A percentile compares a stretch with the other conserved stretches of the same genome.
These are phyloP conservation scores for Columba livia DNA, from an alignment of 2,113 vertebrate genomes.

Conservation along the genomic window DNA sequence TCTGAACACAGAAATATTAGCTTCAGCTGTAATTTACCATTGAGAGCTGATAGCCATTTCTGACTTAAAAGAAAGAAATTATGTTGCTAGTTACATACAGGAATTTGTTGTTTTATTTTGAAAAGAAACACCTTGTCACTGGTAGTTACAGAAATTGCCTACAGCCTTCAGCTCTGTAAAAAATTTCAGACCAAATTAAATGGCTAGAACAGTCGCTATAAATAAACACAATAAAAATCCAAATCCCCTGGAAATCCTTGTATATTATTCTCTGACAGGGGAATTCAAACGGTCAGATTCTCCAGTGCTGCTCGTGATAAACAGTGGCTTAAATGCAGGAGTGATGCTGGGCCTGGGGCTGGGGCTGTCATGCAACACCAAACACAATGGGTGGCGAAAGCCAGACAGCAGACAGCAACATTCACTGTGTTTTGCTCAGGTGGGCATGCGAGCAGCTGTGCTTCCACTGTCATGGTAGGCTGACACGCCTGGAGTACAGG, in stretches of 20 bases:
- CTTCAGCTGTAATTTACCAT: background rate
- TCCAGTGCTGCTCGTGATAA: background rate
- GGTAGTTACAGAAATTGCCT: background rate
- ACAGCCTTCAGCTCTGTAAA: background rate
- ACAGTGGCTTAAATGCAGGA: background rate
- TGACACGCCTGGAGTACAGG: background rate
- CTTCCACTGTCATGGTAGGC: background rate
- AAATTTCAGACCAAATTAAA: background rate
- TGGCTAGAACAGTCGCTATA: background rate
- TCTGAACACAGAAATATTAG: background rate
- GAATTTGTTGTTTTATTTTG: background rate
- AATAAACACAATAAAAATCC: background rate
- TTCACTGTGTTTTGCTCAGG: fast-evolving
- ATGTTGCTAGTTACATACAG: background rate
- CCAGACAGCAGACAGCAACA: background rate
- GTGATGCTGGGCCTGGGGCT: background rate
- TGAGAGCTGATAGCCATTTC: background rate
- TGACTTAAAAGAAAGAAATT: background rate
- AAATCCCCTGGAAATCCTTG: background rate
- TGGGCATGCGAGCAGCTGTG: background rate
- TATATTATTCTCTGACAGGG: background rate
- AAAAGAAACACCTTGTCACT: background rate
- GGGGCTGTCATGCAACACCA: background rate
- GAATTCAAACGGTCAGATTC: background rate
- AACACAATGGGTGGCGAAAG: background rate